Base-by-base conservation (phyloP, 2,797 vertebrate genomes). In the Trematocara caparti region DNA sequence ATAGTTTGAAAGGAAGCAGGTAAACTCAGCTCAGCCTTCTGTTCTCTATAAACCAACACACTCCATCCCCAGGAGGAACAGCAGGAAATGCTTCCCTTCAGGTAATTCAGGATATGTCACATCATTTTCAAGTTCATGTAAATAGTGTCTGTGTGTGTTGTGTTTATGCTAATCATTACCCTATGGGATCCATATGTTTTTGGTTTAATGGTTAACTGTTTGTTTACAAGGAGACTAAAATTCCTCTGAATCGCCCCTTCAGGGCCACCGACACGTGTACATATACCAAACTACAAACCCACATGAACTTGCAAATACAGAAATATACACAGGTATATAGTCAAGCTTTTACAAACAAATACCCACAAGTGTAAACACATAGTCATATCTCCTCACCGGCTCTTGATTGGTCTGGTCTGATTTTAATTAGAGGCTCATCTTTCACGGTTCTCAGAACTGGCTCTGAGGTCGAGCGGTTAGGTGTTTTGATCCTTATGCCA, bases 341-440 rank as follows among this genome's bases (percentile, higher is more conserved):
- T 75, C 53, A 62, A 57, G 73, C 81, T 13, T 79, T 74, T 80
- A 82, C 80, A 88, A 91, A 90, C 88, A 89, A 86, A 86, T 71
- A 80, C 78, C 83, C 82, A 85, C 66, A 82, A 64, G 59, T 87
- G 86, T 90, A 94, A 92, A 92, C 90, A 93, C 82, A 66, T 62
- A 81, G 74, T 82, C 85, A 50, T 86, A 83, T 91, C 85, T 90
- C 45, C 82, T 89, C 83, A 75, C 88, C 2, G 10, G 78, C 86
- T 88, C 90, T 90, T 93, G 92, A 94, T 94, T 94, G 90, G 93
- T 92, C 82, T 77, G 87, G 89, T 89, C 93, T 95, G 94, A 94
- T 92, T 94, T 90, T 88, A 94, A 95, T 95, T 95, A 94, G 89
- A 93, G 83, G 89, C 90, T 92, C 91, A 92, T 94, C 93, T 85